Evolutionary conservation across 2,797 vertebrate species (phyloP).

Genomic region (Thaleichthys pacificus): DNA sequence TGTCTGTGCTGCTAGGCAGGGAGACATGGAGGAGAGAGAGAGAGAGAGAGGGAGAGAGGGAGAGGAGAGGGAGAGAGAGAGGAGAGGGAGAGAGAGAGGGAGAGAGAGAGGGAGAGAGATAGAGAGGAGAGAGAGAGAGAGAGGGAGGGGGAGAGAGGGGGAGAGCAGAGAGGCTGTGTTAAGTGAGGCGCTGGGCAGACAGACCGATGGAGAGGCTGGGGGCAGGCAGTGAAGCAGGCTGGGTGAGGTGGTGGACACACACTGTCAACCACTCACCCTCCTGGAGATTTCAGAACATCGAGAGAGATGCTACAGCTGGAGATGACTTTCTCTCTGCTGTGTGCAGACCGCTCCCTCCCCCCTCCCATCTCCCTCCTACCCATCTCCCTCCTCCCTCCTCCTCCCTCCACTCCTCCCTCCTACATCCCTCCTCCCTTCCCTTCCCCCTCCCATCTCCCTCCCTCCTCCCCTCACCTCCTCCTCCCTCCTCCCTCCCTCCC

Average conservation of each 20-base stretch:
- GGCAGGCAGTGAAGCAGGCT: constrained; percentile 74
- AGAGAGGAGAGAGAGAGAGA: too few relatives aligned
- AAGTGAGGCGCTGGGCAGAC: constrained; percentile 4
- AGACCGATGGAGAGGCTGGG: constrained; percentile 34
- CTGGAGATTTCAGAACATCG: constrained; percentile 67
- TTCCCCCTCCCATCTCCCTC: too few relatives aligned
- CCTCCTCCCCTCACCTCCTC: constrained; percentile 9
- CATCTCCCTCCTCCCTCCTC: constrained; percentile 69
- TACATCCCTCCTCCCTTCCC: too few relatives aligned
- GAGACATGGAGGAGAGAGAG: too few relatives aligned
- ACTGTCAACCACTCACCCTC: constrained; percentile 55
- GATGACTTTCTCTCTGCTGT: constrained; percentile 9
- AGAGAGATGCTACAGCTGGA: constrained; percentile 47
- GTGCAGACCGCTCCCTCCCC: not conserved
- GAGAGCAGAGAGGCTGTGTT: too few relatives aligned
- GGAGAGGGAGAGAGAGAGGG: too few relatives aligned
- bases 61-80: not conserved
- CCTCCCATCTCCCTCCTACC: constrained; percentile 56
- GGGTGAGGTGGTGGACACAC: constrained; percentile 74
- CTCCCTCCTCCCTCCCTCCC: constrained; percentile 1
- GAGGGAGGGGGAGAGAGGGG: too few relatives aligned
- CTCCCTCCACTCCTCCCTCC: constrained; percentile 51
- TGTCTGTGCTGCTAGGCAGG: too few relatives aligned
- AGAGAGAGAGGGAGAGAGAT: too few relatives aligned
- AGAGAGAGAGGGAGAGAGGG: constrained; percentile 15